These are phyloP conservation scores for Aulostomus chinensis DNA, from an alignment of 2,797 vertebrate genomes.

Conservation along the genomic window DNA sequence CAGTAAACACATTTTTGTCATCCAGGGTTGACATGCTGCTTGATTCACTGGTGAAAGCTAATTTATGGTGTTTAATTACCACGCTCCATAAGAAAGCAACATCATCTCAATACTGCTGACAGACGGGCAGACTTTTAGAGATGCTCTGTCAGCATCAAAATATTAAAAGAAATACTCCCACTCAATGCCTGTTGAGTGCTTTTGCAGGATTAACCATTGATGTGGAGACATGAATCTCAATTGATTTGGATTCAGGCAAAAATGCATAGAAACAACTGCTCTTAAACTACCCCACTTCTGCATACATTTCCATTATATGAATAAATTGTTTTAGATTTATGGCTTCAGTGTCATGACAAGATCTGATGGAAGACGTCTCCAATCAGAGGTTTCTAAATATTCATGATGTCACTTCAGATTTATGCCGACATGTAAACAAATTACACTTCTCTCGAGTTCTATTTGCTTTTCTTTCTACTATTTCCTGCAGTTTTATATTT, in stretches of 20 bases:
- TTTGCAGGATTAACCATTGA: too few species aligned
- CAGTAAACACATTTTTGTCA: constrained; percentile 52
- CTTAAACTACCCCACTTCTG: constrained; percentile 1
- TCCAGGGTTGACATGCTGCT: constrained; percentile 25
- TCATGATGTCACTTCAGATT: too few species aligned
- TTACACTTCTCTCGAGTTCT: too few species aligned
- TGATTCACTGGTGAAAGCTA: constrained; percentile 26
- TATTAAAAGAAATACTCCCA: too few species aligned
- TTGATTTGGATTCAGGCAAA: too few species aligned
- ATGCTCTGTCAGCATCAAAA: too few species aligned
- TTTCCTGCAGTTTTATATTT: background rate
- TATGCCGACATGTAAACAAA: too few species aligned
- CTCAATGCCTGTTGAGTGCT: too few species aligned
- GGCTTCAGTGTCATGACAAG: constrained; percentile 1
- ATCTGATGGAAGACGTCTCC: constrained; percentile 6
- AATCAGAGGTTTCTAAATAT: too few species aligned
- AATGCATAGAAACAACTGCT: constrained; percentile 10
- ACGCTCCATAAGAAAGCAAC: background rate
- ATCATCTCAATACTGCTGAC: background rate
- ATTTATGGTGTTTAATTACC: constrained; percentile 21
- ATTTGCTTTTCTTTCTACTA: background rate
- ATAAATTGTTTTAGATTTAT: constrained; percentile 6
- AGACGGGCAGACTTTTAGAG: too few species aligned
- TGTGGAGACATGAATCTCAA: too few species aligned
- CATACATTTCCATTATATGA: background rate